Percentiles rank a stretch among this genome's conserved stretches.
Conservation (phyloP, 2,888 invertebrate genomes). For the Meiosimyza platycephala region DNA sequence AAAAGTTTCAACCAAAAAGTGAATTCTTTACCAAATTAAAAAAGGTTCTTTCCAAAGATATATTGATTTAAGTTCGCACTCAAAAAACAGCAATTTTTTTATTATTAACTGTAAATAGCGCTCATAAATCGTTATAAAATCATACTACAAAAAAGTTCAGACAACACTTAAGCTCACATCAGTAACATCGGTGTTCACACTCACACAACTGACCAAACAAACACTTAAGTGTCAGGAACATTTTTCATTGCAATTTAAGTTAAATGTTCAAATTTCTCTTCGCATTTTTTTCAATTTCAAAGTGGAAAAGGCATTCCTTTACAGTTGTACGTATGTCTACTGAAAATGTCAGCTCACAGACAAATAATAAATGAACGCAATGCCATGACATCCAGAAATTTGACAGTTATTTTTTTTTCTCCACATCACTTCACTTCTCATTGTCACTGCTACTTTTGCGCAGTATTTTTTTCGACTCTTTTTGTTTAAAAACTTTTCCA, state of each 20-base stretch:
- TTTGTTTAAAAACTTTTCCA: slow-evolving; percentile 58
- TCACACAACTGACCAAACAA: background rate
- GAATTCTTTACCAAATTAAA: no score
- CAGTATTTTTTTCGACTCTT: background rate
- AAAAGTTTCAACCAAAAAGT: no score
- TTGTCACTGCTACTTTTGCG: background rate
- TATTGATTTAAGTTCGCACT: no score
- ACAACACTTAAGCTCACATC: no score
- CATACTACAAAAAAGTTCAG: no score
- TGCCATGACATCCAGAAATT: slow-evolving; percentile 32
- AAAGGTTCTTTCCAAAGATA: no score
- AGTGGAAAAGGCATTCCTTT: background rate
- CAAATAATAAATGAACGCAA: slow-evolving; percentile 28
- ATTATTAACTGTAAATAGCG: no score
- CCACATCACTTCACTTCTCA: background rate
- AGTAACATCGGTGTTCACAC: background rate
- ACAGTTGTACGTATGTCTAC: background rate
- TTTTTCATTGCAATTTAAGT: slow-evolving; percentile 23
- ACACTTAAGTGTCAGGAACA: slow-evolving; percentile 19
- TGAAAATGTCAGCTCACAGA: slow-evolving; percentile 24
- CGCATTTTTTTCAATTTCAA: background rate
- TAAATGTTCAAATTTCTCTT: background rate
- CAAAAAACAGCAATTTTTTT: no score
- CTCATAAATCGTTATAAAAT: no score
- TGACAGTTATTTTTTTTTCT: slow-evolving; percentile 17